Evolutionary conservation across 1,140 invertebrate species (phyloP).

Genomic region (Solenopsis fugax): DNA sequence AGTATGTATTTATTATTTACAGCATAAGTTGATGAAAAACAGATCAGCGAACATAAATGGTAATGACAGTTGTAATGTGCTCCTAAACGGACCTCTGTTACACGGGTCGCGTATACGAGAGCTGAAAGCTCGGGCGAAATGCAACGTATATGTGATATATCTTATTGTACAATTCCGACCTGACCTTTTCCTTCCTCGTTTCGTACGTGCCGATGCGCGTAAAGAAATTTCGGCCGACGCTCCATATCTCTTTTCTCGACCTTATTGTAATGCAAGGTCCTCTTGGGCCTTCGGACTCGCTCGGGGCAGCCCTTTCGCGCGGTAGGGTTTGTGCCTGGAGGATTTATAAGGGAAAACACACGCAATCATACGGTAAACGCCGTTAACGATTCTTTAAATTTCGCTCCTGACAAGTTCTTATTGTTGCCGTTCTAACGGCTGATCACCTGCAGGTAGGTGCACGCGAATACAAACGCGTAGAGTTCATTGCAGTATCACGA

Average conservation of each 20-base stretch:
- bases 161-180: conserved; percentile 79
- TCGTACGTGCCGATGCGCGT: neutral
- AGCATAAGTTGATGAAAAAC: neutral
- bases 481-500: neutral
- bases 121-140: conserved; percentile 58
- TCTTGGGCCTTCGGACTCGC: conserved; percentile 8
- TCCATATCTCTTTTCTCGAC: conserved; percentile 56
- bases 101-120: neutral
- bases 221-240: conserved; percentile 46
- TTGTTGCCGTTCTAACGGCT: conserved; percentile 25
- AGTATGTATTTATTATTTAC: neutral
- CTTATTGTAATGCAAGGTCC: conserved; percentile 58
- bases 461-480: neutral
- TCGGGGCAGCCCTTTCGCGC: conserved; percentile 51
- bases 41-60: neutral
- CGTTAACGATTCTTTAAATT: conserved; percentile 56
- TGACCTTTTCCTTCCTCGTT: conserved; percentile 61
- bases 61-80: neutral
- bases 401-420: conserved; percentile 30
- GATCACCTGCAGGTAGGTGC: conserved; percentile 20
- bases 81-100: neutral
- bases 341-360: conserved; percentile 61
- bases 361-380: conserved; percentile 54
- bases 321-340: conserved; percentile 48
- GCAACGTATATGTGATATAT: conserved; percentile 80